A percentile compares a stretch with the other conserved stretches of the same genome.
These are phyloP conservation scores for Scomber scombrus DNA, from an alignment of 2,113 vertebrate species.

Conservation along the genomic window DNA sequence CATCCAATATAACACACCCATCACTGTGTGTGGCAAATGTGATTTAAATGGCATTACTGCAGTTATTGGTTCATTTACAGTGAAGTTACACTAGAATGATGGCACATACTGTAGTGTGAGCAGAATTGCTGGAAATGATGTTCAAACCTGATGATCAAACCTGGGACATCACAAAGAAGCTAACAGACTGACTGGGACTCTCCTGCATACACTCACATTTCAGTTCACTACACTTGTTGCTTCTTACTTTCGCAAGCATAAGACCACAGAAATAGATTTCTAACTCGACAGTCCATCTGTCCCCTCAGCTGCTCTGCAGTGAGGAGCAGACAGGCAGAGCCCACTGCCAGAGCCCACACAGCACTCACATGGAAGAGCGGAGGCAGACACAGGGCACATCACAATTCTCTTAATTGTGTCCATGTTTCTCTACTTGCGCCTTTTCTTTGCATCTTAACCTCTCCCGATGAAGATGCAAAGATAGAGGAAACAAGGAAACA, in stretches of 20 bases:
- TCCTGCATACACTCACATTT: conserved; percentile 14
- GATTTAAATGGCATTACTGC: too few species aligned
- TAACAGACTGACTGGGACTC: not conserved
- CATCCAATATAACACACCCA: too few species aligned
- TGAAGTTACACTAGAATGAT: too few species aligned
- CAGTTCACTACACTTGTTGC: conserved; percentile 10
- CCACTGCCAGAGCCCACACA: conserved; percentile 44
- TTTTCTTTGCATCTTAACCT: too few species aligned
- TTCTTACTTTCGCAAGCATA: conserved; percentile 11
- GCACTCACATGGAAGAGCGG: conserved; percentile 14
- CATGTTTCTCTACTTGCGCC: too few species aligned
- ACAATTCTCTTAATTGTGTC: too few species aligned
- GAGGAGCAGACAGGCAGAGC: conserved; percentile 12
- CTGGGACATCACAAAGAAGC: not conserved
- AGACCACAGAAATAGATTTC: conserved; percentile 47
- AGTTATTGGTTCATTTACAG: too few species aligned
- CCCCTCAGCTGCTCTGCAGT: conserved; percentile 49
- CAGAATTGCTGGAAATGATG: too few species aligned
- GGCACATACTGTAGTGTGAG: too few species aligned
- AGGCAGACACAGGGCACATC: conserved; percentile 1
- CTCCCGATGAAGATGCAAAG: too few species aligned
- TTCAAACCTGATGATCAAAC: not conserved
- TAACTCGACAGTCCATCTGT: conserved; percentile 63
- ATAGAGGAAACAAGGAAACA: too few species aligned
- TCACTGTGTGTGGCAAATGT: too few species aligned